Evolutionary conservation across 2,888 invertebrate genomes (phyloP).

Genomic region (Acanthococcus lagerstroemiae): DNA sequence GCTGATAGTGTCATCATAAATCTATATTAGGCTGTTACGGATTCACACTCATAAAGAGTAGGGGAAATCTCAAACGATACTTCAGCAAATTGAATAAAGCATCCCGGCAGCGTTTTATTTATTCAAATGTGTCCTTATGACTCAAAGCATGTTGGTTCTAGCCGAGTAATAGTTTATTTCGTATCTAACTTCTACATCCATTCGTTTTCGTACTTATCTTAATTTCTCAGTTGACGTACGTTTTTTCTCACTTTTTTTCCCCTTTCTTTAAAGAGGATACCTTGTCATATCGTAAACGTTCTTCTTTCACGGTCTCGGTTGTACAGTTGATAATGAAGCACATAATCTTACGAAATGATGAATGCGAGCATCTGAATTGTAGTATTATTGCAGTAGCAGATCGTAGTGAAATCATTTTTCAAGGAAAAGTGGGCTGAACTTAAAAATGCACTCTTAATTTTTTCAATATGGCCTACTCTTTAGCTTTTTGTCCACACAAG

Average conservation of each 20-base stretch:
- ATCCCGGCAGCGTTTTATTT: constrained; percentile 21
- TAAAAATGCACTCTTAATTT: too few species aligned
- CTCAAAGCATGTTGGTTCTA: constrained; percentile 26
- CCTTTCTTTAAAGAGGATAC: too few species aligned
- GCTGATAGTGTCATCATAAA: constrained; percentile 30
- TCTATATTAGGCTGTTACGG: constrained; percentile 30
- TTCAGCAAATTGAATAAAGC: background rate
- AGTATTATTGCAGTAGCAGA: too few species aligned
- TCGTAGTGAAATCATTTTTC: too few species aligned
- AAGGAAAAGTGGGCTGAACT: too few species aligned
- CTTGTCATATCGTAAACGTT: too few species aligned
- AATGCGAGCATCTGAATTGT: too few species aligned
- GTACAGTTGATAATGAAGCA: too few species aligned
- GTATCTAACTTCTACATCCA: constrained; percentile 1
- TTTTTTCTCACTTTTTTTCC: background rate
- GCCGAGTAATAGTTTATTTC: constrained; percentile 24
- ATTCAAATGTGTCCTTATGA: constrained; percentile 29
- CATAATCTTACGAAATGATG: too few species aligned
- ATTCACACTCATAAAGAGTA: background rate
- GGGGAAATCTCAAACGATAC: background rate
- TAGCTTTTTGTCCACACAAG: too few species aligned
- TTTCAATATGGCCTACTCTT: too few species aligned
- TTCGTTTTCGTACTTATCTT: background rate
- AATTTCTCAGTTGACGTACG: background rate
- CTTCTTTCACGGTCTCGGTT: too few species aligned